Evolutionary conservation across 2,888 invertebrate genomes (phyloP), one percentile per base, ranked within the genome.

Genomic region (Drosophila prolongata): DNA sequence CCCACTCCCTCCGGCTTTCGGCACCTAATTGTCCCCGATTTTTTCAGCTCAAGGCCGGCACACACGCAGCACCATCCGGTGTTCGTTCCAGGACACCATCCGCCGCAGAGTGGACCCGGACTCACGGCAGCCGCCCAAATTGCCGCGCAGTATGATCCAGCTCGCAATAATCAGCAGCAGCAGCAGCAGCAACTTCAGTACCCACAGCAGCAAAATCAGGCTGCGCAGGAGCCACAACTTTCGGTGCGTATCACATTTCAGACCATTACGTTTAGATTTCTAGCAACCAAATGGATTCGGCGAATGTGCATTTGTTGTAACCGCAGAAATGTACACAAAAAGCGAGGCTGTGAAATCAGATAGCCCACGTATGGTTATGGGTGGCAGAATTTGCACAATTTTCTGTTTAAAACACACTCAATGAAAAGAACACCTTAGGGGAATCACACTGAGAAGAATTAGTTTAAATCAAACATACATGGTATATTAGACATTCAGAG

Each of bases 121-220:
- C 62, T 75, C 2, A 68, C 77, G 52, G 77, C 81, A 34, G 85
- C 85, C 11, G 89, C 85, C 61, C 90, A 92, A 76, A 91, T 92
- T 65, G 92, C 90, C 6, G 90, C 92, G 10, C 92, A 92, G 78
- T 92, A 92, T 65, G 91, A 91, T 52, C 90, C 91, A 2, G 76
- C 80, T 13, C 87, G 88, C 38, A 87, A 83, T 78, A 90, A 86
- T 59, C 16, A 16, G 16, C 83, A 79, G 30, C 78, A 77, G 14
- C 78, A 74, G 38, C 73, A 74, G 14, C 79, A 66, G 9, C 77
- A 70, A 16, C 75, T 73, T n/a, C 78, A 69, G 30, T 6, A 30
- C 30, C 8, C 30, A 38, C 76, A 78, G 50, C 72, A 58, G 16
- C 58, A 43, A 19, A 56, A 38, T 14, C 78, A 68, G n/a, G 46